A percentile compares a stretch with the other conserved stretches of the same genome.
Conservation (phyloP, 1,140 invertebrate species). For the Mycetomoellerius zeteki region DNA sequence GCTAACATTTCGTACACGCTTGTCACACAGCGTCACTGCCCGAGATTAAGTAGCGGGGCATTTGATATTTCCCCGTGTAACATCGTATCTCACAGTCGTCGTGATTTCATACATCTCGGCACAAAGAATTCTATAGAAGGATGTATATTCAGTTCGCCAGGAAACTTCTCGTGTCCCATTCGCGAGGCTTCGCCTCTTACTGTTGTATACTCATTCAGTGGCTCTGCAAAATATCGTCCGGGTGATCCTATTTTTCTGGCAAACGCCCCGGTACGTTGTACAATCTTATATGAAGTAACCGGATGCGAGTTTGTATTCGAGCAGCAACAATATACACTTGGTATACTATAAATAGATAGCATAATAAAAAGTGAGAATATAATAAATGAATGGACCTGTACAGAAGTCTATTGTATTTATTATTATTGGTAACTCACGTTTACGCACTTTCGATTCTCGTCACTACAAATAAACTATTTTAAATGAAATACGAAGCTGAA, state of each 20-base stretch:
- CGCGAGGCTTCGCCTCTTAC: constrained; percentile 43
- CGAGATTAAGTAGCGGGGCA: constrained; percentile 66
- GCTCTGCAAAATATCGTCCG: constrained; percentile 33
- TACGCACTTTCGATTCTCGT: not conserved
- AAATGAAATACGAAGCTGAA: constrained; percentile 15
- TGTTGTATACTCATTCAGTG: constrained; percentile 65
- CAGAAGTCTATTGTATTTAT: constrained; percentile 47
- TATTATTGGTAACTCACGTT: constrained; percentile 5
- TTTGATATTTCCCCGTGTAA: constrained; percentile 48
- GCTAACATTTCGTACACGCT: constrained; percentile 60
- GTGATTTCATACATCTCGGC: constrained; percentile 37
- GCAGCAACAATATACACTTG: constrained; percentile 74
- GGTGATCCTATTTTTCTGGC: constrained; percentile 49
- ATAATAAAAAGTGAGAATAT: constrained; percentile 84
- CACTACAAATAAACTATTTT: not conserved
- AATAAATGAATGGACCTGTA: constrained; percentile 83
- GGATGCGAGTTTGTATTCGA: constrained; percentile 79
- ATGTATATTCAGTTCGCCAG: constrained; percentile 63
- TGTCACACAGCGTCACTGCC: constrained; percentile 72
- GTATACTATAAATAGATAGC: constrained; percentile 81
- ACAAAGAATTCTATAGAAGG: constrained; percentile 50
- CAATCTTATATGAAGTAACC: constrained; percentile 60
- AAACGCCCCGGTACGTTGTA: constrained; percentile 43
- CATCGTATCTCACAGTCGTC: constrained; percentile 15
- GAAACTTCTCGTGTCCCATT: constrained; percentile 62